Evolutionary conservation across 1,140 invertebrate genomes (phyloP), one percentile per base, ranked within the genome.

Genomic region (Heliothis subflexa): DNA sequence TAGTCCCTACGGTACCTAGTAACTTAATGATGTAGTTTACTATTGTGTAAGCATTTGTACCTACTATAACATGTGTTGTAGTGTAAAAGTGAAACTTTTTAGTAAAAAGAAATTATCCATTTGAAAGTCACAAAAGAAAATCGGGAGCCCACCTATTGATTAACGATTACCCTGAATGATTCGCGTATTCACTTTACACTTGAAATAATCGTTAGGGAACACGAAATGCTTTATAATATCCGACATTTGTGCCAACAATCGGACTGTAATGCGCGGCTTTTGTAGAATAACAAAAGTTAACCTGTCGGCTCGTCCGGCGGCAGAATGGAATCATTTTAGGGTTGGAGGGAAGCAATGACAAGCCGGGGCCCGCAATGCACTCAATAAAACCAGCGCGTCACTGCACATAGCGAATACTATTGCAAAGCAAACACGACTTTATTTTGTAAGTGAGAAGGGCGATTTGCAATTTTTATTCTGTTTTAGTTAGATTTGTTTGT

Each of bases 201-300:
- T 84, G 81, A 83, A 86, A 87, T 88, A 93, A 90, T 91, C 79
- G 86, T 87, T 64, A 78, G 75, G 81, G 86, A 91, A 91, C 84
- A 90, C 82, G 89, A 92, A 93, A 87, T 87, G 91, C 91, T 86
- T 89, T 89, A 90, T 93, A 93, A 93, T 92, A 87, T 83, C 81
- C 89, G 88, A 92, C 93, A 94, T 94, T 94, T 94, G 93, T 90
- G 89, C 92, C 86, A 91, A 94, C 92, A 94, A 93, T 93, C 85
- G 87, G 83, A 85, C 83, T 86, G 87, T 94, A 94, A 94, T 93
- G 91, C 89, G 89, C 83, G 86, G 89, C 89, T 90, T 92, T 93
- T 91, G 83, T 90, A 86, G 85, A 90, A 91, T 86, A 89, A 93
- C 92, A 94, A 94, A 94, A 93, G 93, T 91, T 90, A 92, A 93